Conservation (phyloP, 2,113 vertebrate species). For the Nothobranchius furzeri region DNA sequence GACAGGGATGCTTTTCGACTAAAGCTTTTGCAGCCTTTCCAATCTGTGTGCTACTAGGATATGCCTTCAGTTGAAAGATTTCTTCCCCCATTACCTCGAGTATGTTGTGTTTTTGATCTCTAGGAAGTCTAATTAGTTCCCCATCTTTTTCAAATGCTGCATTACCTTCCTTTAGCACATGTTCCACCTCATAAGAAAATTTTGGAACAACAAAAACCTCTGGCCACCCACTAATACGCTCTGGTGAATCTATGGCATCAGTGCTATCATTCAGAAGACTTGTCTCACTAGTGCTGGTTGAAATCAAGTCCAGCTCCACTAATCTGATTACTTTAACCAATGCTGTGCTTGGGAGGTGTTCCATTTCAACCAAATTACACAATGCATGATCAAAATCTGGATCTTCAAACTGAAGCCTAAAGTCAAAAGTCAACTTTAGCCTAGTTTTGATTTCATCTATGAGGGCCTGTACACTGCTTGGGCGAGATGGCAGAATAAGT, state of each 20-base stretch:
- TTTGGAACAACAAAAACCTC: not conserved
- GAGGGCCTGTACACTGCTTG: not conserved
- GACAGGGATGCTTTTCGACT: slow-evolving; percentile 26
- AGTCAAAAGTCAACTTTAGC: not conserved
- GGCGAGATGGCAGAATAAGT: not conserved
- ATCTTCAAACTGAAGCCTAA: slow-evolving; percentile 3
- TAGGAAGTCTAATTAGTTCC: not conserved
- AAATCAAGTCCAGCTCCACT: not conserved
- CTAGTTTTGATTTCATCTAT: not conserved
- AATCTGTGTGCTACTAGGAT: slow-evolving; percentile 19
- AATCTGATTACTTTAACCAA: not conserved
- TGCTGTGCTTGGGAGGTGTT: not conserved
- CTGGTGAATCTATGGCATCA: slow-evolving; percentile 5
- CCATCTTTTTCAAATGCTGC: not conserved
- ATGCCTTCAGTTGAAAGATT: not conserved
- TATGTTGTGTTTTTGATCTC: slow-evolving; percentile 3
- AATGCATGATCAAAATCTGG: not conserved
- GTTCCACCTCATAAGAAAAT: slow-evolving; percentile 14
- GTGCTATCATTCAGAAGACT: not conserved
- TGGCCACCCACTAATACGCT: not conserved
- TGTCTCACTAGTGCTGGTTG: not conserved
- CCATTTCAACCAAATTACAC: not conserved
- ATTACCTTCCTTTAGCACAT: not conserved
- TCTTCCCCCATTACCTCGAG: not conserved
- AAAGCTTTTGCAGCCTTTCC: slow-evolving; percentile 31